These are phyloP conservation scores for Chaenogobius annularis DNA, from an alignment of 2,113 vertebrate species.

Conservation along the genomic window DNA sequence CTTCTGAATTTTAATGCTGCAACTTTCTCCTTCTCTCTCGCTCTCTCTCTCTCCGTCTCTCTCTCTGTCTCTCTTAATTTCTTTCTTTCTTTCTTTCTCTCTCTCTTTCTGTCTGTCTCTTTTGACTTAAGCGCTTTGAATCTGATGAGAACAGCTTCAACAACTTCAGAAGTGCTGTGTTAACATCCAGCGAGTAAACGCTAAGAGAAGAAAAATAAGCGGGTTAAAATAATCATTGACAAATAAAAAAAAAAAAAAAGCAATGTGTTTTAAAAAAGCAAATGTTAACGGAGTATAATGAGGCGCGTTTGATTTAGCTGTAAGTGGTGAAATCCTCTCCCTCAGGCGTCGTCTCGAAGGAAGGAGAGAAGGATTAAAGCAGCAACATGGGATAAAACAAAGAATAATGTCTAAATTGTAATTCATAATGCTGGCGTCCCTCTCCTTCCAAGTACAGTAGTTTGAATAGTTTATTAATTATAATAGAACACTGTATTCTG, in stretches of 20 bases:
- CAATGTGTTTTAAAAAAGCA: conserved; percentile 21
- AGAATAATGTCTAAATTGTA: conserved; percentile 15
- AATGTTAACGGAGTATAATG: conserved; percentile 47
- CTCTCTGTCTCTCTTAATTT: conserved; percentile 23
- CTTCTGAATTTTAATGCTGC: conserved; percentile 83
- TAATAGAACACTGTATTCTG: not conserved
- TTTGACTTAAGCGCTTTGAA: conserved; percentile 76
- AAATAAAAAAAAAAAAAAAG: conserved; percentile 51
- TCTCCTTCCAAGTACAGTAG: not conserved
- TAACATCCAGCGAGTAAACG: conserved; percentile 47
- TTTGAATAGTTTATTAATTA: not conserved
- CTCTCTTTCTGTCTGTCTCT: conserved; percentile 46
- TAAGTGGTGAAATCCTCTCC: conserved; percentile 49
- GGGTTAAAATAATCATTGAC: conserved; percentile 47
- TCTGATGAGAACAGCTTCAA: conserved; percentile 72
- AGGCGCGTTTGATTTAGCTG: conserved; percentile 38
- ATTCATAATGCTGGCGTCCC: conserved; percentile 2
- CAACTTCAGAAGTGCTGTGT: conserved; percentile 67
- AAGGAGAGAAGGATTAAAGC: conserved; percentile 37
- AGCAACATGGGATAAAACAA: conserved; percentile 26
- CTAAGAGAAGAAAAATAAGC: conserved; percentile 29
- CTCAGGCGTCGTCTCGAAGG: conserved; percentile 18
- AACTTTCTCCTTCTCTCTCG: conserved; percentile 65
- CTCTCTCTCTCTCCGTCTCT: conserved; percentile 24
- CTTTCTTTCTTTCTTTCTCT: conserved; percentile 22